Base-by-base conservation (phyloP, 2,113 vertebrate species). In the Aleadryas rufinucha region DNA sequence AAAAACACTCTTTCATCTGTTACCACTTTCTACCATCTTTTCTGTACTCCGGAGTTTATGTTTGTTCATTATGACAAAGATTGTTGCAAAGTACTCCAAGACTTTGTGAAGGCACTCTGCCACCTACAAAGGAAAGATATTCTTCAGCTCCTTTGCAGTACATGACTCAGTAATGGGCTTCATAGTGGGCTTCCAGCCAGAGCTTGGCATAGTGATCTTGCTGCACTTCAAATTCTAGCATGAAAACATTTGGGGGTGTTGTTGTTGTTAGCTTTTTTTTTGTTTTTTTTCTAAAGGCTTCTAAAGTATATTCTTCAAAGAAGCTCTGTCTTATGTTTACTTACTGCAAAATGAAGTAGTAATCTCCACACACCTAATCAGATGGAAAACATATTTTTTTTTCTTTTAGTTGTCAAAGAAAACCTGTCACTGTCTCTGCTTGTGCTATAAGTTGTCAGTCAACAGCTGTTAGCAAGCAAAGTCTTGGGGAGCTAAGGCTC, bases 311-410 rank as follows among this genome's bases (percentile, higher is more conserved):
- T 76, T 86, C 59, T 75, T 94, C 81, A 94, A 82, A 94, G 47
- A 88, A 24, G 47, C 18, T 56, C 78, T 97, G 69, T 81, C 71
- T 95, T 95, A 61, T 65, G 57, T 95, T 97, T 96, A 95, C 74
- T 87, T 84, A 53, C 82, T 64, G 54, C 53, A 90, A 63, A 85
- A 80, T 31, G 85, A 91, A 94, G 16, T n/a, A 71, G 27, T 56
- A 95, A 91, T 39, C 20, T 59, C 37, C 44, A 81, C 57, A 64
- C 53, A 79, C 42, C 56, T 88, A 66, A 64, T 49, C 71, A 81
- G 13, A 70, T 88, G 64, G 84, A 97, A 97, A 95, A 71, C 63
- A 57, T 60, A 20, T 5, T 70, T 10, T 87, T 75, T 90, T 78
- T 92, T 47, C 7, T 87, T 87, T 69, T 35, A 35, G 41, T 69